Evolutionary conservation across 2,888 invertebrate species (phyloP), one percentile per base, ranked within the genome.

Genomic region (Liodrosophila aerea): DNA sequence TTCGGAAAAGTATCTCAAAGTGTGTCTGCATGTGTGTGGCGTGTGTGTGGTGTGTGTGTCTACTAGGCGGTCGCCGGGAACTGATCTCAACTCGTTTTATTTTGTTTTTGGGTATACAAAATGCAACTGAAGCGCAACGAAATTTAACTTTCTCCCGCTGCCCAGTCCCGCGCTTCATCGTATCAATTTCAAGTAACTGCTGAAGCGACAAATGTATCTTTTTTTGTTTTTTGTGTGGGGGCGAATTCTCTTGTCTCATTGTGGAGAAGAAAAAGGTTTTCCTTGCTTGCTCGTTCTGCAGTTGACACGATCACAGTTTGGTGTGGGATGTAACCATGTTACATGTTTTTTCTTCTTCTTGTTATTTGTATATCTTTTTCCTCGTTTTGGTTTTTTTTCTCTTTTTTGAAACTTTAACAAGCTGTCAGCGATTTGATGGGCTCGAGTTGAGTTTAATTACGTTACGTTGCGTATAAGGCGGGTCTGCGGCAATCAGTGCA

Each of bases 161-260:
- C 15, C 33, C 36, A 5, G 5, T 16, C 34, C 7, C 9, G 2
- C 27, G 15, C 18, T 39, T 18, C 16, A 2, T 4, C 40, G 44
- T 46, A 53, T 51, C 73, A 67, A 69, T 71, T 68, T 61, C 58
- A 40, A 54, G 68, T 80, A 81, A 37, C 58, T 64, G 78, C 40
- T 74, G 66, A 84, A 81, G 84, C 84, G 78, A 84, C 81, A 78
- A 84, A 78, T 78, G 77, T 77, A 63, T 59, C 66, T 60, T 22
- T 22, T 22, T 64, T 64, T 73, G 71, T 62, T 29, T 39, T 45
- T 37, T 36, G 53, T 67, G 63, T 72, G 57, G 69, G 82, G 61
- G 80, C 58, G 73, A 66, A 46, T 46, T 41, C 47, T 63, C 67
- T 58, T 61, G 60, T 70, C 64, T 65, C 71, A 61, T 71, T 43